Conservation (phyloP, 2,113 vertebrate species). For the Chitala chitala region DNA sequence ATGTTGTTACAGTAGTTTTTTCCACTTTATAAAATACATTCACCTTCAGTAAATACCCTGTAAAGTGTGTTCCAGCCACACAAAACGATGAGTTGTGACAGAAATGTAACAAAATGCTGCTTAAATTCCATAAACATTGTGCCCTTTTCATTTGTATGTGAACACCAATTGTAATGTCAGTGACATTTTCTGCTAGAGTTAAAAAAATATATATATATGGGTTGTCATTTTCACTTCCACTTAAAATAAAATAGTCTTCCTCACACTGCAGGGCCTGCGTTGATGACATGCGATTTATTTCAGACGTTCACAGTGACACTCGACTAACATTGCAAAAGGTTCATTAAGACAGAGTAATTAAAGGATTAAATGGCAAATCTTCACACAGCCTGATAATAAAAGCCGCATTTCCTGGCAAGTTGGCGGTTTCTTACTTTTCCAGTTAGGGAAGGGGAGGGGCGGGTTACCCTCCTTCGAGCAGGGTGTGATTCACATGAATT, state of each 20-base stretch:
- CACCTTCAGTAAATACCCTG: neutral
- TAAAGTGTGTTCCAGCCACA: neutral
- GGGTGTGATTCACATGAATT: constrained; percentile 52
- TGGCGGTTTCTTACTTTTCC: constrained; percentile 21
- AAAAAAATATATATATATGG: neutral
- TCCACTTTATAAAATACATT: neutral
- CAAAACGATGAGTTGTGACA: no score
- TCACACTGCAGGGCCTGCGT: constrained; percentile 23
- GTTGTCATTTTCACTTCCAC: constrained; percentile 37
- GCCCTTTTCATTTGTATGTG: no score
- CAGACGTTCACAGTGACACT: constrained; percentile 39
- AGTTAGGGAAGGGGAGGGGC: constrained; percentile 17
- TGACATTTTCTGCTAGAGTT: neutral
- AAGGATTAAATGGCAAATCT: constrained; percentile 29
- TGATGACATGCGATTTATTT: constrained; percentile 47
- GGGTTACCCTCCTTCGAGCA: constrained; percentile 10
- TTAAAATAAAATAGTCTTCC: constrained; percentile 31
- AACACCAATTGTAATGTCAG: neutral
- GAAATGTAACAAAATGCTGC: no score
- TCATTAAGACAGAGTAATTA: constrained; percentile 55
- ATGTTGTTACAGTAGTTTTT: no score
- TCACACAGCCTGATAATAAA: constrained; percentile 26
- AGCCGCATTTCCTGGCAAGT: constrained; percentile 21
- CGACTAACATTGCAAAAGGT: constrained; percentile 45
- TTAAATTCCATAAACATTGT: no score